Base-by-base conservation (phyloP, 1,140 invertebrate species). In the Pantala flavescens region DNA sequence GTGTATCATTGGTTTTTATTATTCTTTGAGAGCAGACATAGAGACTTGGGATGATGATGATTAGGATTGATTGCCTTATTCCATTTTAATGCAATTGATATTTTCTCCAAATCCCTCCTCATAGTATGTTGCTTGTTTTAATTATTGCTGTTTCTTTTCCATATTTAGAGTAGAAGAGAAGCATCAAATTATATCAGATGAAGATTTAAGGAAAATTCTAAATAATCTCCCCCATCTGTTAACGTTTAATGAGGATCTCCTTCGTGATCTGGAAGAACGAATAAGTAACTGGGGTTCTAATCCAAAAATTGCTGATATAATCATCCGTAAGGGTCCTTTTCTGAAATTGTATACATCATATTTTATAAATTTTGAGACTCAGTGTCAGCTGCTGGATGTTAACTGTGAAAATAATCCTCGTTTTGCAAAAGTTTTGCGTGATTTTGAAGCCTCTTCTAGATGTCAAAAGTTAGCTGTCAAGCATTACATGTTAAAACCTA, bases 401-500 rank as follows among this genome's bases (percentile, higher is more conserved):
- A 84, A 86, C 23, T 85, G 86, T 75, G 83, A 84, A 43, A 90
- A 88, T 79, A 85, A 90, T 78, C 84, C 87, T 23, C 81, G 81
- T 75, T 91, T 92, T 82, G 84, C 84, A 23, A 82, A 85, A 72
- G 86, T 86, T 74, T 80, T 91, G 16, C 87, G 85, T 77, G 86
- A 89, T 71, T 92, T 91, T 84, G 90, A 92, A 82, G 86, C 86
- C 74, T 82, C 84, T 42, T 84, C 88, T 0, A 80, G 85, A 43
- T 92, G 90, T 80, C 85, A 85, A 70, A 88, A 87, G 78, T 81
- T 93, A 23, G 84, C 86, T 0, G 76, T 93, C 16, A 87, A 87
- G 55, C 90, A 91, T 83, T 91, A 90, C 77, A 90, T 93, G 89
- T 81, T 92, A 28, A 91, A 91, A 82, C 91, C 91, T 0, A 88